Evolutionary conservation across 2,888 invertebrate genomes (phyloP).

Genomic region (Gortyna flavago): DNA sequence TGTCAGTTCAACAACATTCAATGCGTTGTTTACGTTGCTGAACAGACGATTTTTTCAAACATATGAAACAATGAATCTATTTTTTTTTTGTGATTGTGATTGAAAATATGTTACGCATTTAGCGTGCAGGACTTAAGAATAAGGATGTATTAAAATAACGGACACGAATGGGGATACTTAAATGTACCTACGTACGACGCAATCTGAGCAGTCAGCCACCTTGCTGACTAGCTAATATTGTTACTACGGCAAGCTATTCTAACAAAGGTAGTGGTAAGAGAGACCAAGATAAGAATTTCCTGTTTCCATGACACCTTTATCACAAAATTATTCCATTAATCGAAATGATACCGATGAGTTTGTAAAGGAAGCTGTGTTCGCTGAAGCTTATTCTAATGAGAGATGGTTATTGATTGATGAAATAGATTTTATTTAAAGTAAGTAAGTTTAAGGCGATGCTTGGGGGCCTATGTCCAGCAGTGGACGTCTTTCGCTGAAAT

Average conservation of each 20-base stretch:
- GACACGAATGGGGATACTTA: not conserved
- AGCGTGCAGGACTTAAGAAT: not conserved
- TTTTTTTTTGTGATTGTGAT: not conserved
- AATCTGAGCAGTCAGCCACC: not conserved
- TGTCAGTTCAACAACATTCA: not conserved
- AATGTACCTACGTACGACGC: not conserved
- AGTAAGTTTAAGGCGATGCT: not conserved
- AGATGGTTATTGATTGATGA: not conserved
- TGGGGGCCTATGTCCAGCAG: too few relatives aligned
- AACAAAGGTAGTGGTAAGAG: not conserved
- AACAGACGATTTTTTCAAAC: not conserved
- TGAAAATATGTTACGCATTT: not conserved
- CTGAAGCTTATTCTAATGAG: not conserved
- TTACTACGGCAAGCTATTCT: not conserved
- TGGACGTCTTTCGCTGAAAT: not conserved
- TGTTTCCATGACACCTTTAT: not conserved
- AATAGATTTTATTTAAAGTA: not conserved
- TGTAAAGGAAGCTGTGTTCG: not conserved
- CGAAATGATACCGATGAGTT: not conserved
- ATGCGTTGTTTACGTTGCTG: not conserved
- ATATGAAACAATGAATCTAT: not conserved
- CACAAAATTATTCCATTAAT: constrained; percentile 7
- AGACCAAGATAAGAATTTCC: not conserved
- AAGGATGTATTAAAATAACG: not conserved
- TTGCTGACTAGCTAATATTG: not conserved